phyloP scores from a whole-genome alignment of 1,140 invertebrate species.

The Popillia japonica region DNA sequence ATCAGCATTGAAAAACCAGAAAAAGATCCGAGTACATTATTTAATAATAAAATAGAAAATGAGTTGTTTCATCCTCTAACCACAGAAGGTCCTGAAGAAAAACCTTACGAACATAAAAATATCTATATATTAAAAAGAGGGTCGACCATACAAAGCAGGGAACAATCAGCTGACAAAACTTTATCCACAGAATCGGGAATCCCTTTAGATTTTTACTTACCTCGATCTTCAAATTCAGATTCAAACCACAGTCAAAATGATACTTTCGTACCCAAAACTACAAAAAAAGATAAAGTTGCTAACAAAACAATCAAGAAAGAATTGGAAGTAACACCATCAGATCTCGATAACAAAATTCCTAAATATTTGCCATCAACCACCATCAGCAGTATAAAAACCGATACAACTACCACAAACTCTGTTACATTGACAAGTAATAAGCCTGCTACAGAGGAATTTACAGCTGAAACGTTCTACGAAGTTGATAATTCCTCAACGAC shows the following conservation, averaged over 20 bases:
- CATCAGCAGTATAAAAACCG: not conserved
- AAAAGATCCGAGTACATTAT: constrained; percentile 41
- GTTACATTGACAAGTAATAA: not conserved
- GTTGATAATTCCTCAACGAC: constrained; percentile 8
- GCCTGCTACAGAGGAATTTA: not conserved
- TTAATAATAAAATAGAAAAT: constrained; percentile 56
- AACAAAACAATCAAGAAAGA: not conserved
- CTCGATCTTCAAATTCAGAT: not conserved
- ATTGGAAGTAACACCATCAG: not conserved
- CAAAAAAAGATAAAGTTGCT: not conserved
- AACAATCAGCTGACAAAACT: not conserved
- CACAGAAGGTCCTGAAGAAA: constrained; percentile 33
- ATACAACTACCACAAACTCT: not conserved
- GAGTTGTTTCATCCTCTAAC: constrained; percentile 40
- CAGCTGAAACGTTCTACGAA: not conserved
- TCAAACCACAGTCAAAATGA: not conserved
- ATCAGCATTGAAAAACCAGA: constrained; percentile 17
- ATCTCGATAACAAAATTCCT: constrained; percentile 11
- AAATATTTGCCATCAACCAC: not conserved
- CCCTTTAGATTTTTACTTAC: not conserved
- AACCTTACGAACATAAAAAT: not conserved
- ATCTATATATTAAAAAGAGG: constrained; percentile 49
- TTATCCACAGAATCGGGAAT: not conserved
- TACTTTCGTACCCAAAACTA: not conserved
- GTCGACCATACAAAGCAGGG: constrained; percentile 42